phyloP scores from a whole-genome alignment of 2,797 vertebrate species.

The Notolabrus celidotus region DNA sequence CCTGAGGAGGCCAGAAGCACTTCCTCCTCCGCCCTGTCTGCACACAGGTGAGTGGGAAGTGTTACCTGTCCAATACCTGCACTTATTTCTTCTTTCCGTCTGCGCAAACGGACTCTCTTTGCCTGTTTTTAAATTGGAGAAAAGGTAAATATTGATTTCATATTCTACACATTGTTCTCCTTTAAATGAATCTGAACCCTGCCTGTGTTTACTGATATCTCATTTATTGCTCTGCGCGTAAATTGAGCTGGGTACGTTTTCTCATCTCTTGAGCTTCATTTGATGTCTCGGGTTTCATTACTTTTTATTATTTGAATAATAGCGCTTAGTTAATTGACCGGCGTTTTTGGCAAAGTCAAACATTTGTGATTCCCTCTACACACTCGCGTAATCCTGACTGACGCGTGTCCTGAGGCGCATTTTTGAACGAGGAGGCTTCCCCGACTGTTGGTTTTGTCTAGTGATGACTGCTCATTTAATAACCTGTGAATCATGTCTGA shows the following conservation, averaged over 20 bases:
- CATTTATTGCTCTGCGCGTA: background rate
- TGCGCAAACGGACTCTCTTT: background rate
- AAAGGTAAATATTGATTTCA: conserved; percentile 46
- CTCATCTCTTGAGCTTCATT: too few relatives aligned
- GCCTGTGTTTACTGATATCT: background rate
- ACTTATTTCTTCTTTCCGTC: background rate
- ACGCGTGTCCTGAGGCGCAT: background rate
- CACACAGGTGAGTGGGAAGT: conserved; percentile 52
- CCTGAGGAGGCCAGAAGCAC: conserved; percentile 30
- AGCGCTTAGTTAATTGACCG: accelerated
- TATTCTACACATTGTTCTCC: background rate
- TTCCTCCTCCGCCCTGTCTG: conserved; percentile 60
- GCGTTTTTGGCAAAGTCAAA: accelerated
- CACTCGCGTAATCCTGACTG: background rate
- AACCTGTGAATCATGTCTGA: background rate
- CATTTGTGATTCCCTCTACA: background rate
- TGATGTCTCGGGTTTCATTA: background rate
- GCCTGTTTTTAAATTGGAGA: background rate
- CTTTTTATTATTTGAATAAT: too few relatives aligned
- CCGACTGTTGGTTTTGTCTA: background rate
- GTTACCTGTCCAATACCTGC: conserved; percentile 33
- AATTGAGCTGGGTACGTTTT: background rate
- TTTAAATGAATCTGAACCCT: background rate
- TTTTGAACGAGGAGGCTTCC: background rate
- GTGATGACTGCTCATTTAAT: background rate